phyloP scores from a whole-genome alignment of 2,113 vertebrate species.

The Callipepla squamata region DNA sequence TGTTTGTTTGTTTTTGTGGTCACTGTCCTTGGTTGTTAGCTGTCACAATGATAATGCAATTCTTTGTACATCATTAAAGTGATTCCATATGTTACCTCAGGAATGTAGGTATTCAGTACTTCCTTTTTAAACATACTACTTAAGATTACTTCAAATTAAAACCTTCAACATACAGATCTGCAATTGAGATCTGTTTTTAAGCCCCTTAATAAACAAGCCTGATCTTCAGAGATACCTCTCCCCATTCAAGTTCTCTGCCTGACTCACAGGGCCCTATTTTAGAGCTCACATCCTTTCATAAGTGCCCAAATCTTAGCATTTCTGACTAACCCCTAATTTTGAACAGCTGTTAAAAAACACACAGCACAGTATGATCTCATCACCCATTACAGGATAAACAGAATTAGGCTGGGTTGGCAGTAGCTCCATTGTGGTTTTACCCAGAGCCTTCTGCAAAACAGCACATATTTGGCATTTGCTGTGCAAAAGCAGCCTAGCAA shows the following conservation, averaged over 20 bases:
- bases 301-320: background rate
- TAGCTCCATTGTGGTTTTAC: conserved; percentile 39
- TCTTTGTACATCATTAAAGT: background rate
- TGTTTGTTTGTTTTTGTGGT: background rate
- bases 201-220: background rate
- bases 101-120: background rate
- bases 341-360: conserved; percentile 56
- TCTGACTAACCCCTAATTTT: conserved; percentile 45
- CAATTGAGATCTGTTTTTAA: background rate
- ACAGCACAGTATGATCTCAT: conserved; percentile 59
- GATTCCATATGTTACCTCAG: background rate
- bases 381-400: conserved; percentile 57
- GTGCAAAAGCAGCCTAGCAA: background rate
- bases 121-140: background rate
- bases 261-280: background rate
- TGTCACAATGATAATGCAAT: background rate
- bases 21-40: background rate
- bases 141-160: background rate
- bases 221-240: background rate
- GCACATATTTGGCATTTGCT: background rate
- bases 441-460: conserved; percentile 31
- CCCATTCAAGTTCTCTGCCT: background rate
- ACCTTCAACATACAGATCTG: background rate
- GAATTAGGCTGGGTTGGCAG: conserved; percentile 22
- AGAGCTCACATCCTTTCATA: background rate